Base-by-base conservation (phyloP, 2,797 vertebrate genomes). In the Coregonus suidteri region DNA sequence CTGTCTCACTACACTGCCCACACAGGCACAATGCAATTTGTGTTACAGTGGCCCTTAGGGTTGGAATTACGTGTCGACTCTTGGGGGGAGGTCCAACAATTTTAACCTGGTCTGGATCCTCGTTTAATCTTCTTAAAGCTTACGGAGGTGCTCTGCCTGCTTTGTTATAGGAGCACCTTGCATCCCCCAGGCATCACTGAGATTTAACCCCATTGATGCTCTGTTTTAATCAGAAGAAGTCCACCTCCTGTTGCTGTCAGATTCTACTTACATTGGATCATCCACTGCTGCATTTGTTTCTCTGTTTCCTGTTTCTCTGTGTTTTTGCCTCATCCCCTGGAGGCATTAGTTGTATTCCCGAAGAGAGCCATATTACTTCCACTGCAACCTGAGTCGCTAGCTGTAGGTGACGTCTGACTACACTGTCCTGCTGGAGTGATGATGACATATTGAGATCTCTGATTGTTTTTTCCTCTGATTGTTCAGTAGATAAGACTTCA, bases 281-380 rank as follows among this genome's bases (percentile, higher is more conserved):
- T n/a, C 20, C 20, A 20, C 20, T 20, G 20, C 20, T 20, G 20
- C 20, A n/a, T 75, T 84, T 83, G 79, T 86, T 83, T 83, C 87
- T 89, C 83, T 81, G 65, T 41, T 75, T 76, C 75, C 20, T 20
- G 20, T 20, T 20, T 20, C 20, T n/a, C 54, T 59, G 77, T 74
- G 70, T 4, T 6, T 69, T 53, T 78, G 64, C 6, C 71, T n/a
- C n/a, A n/a, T n/a, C 54, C 72, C 76, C 74, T 78, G 70, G 79
- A 83, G 73, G 73, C 47, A 56, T 56, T 47, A 47, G 47, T 78
- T 77, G 20, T 20, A 20, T 20, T 20, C 20, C 88, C 9, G 41
- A 72, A 81, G 11, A 84, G 89, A n/a, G 88, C 88, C 83, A 77
- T 86, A 92, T 93, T 94, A 92, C 92, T 94, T 93, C 93, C 90